These are phyloP conservation scores for Dasyprocta punctata DNA, from an alignment of 2,113 vertebrate species.

Conservation along the genomic window DNA sequence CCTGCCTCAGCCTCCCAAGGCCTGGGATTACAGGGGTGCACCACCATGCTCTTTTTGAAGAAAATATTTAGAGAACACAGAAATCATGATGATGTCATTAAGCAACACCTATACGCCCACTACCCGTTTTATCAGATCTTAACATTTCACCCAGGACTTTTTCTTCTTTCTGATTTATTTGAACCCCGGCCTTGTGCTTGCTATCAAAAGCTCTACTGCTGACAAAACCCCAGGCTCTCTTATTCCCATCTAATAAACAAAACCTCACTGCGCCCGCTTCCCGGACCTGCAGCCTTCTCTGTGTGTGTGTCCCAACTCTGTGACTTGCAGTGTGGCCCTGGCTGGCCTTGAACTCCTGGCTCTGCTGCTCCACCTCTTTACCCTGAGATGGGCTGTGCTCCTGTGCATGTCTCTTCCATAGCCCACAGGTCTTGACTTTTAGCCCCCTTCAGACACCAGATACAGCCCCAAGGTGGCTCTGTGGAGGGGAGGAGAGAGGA, in stretches of 20 bases:
- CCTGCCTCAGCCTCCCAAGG: background rate
- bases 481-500: background rate
- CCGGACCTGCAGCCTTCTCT: background rate
- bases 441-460: background rate
- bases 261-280: background rate
- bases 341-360: background rate
- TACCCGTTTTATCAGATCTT: background rate
- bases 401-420: background rate
- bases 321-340: background rate
- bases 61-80: background rate
- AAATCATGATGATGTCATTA: background rate
- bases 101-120: background rate
- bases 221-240: background rate
- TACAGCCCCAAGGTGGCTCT: background rate
- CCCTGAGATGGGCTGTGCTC: too few species aligned
- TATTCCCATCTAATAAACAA: background rate
- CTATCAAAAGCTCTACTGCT: background rate
- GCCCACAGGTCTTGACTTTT: background rate
- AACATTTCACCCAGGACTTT: background rate
- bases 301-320: background rate
- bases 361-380: background rate
- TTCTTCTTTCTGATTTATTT: background rate
- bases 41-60: background rate
- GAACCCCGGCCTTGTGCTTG: background rate
- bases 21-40: background rate